Base-by-base conservation (phyloP, 2,888 invertebrate species). In the Leucophora obtusa region DNA sequence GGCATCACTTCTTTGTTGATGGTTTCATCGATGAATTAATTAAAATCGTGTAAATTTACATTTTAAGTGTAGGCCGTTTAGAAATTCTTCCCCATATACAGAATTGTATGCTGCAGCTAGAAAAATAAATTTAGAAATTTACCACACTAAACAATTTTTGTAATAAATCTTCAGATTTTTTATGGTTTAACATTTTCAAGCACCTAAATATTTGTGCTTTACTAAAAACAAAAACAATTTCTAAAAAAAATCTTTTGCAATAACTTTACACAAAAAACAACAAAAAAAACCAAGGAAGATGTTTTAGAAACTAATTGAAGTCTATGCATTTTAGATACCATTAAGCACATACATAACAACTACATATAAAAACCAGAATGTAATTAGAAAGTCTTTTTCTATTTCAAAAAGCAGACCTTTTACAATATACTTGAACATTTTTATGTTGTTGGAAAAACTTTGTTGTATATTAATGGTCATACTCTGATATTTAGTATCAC, bases 261-360 rank as follows among this genome's bases (percentile, higher is more conserved):
- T 17, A 21, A 2, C 15, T n/a, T 24, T 1, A 24, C 21, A 63
- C 21, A 63, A 21, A 50, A 33, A 38, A 66, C 5, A 24, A 3
- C 2, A 65, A 35, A 35, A 35, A 35, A n/a, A n/a, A n/a, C n/a
- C n/a, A 35, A 8, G 10, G 8, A 35, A 8, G 14, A 66, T 38
- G 38, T 54, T 54, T 38, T n/a, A 38, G 21, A 65, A 60, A 65
- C 72, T 58, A 73, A 73, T 65, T 73, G 65, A 73, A 73, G 58
- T 51, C 65, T 65, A 65, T 65, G 24, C 10, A 7, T 63, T 47
- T 56, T 33, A 7, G 21, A 21, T 60, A 60, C 17, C 14, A 62
- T 43, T n/a, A n/a, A 9, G 56, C 2, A 47, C 28, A 28, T 11
- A 56, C n/a, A 65, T 17, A 21, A 21, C 21, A 21, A 21, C 21